phyloP scores from a whole-genome alignment of 35 echinoderm and acorn worm species.

The Nesometra sesokonis region DNA sequence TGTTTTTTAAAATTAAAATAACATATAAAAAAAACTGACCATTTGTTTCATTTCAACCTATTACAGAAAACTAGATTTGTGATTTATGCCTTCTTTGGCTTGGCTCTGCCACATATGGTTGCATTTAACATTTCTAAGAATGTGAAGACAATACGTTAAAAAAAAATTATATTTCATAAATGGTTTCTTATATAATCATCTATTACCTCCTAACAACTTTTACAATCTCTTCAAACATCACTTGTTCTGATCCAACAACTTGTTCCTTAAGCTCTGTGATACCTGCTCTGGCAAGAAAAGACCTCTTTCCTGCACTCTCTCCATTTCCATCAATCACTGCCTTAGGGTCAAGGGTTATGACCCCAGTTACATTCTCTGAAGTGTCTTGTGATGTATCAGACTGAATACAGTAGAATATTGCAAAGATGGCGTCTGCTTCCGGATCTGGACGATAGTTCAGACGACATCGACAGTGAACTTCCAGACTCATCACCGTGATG shows the following conservation, averaged over 20 bases:
- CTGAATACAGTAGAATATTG: slow-evolving; percentile 67
- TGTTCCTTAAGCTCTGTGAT: slow-evolving; percentile 42
- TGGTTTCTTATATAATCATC: too few relatives aligned
- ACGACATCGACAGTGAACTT: slow-evolving; percentile 58
- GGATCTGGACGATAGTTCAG: slow-evolving; percentile 70
- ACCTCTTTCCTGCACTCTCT: not conserved
- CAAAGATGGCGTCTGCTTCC: slow-evolving; percentile 73
- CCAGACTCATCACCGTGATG: slow-evolving; percentile 76
- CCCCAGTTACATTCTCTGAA: not conserved
- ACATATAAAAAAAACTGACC: not conserved
- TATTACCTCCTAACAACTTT: slow-evolving; percentile 59
- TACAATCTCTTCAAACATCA: slow-evolving; percentile 66
- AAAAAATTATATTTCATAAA: too few relatives aligned
- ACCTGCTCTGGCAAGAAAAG: slow-evolving; percentile 32
- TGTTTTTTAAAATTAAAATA: not conserved
- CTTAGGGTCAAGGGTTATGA: not conserved
- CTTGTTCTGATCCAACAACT: slow-evolving; percentile 41
- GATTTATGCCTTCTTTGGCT: too few relatives aligned
- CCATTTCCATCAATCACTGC: not conserved
- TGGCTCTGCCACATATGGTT: too few relatives aligned
- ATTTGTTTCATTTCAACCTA: too few relatives aligned
- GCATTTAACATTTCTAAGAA: too few relatives aligned
- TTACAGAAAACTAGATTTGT: too few relatives aligned
- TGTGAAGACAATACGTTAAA: too few relatives aligned
- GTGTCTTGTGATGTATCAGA: not conserved